A percentile compares a stretch with the other conserved stretches of the same genome.
phyloP scores from a whole-genome alignment of 2,888 invertebrate species.

The Ennomos erosarius region DNA sequence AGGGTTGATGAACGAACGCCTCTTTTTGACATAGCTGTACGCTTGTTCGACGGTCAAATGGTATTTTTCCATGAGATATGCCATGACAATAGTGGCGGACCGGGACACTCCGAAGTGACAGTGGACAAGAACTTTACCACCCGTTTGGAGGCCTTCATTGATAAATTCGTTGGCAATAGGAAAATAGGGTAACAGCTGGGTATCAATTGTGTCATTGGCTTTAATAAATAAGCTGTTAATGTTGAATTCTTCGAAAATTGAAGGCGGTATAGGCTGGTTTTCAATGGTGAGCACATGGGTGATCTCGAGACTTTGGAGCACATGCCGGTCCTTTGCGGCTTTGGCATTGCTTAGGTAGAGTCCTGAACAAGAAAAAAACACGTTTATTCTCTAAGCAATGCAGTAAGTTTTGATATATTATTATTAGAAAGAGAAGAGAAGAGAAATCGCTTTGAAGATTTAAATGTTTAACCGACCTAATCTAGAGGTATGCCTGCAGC shows the following conservation, averaged over 20 bases:
- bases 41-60: slow-evolving; percentile 94
- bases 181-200: slow-evolving; percentile 77
- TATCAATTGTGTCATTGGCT: slow-evolving; percentile 75
- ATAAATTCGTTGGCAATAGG: slow-evolving; percentile 80
- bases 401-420: no score
- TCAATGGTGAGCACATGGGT: slow-evolving; percentile 59
- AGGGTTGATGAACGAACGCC: slow-evolving; percentile 96
- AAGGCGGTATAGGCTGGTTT: slow-evolving; percentile 38
- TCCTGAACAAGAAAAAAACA: slow-evolving; percentile 36
- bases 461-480: no score
- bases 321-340: slow-evolving; percentile 49
- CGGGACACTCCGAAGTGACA: slow-evolving; percentile 98
- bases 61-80: slow-evolving; percentile 96
- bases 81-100: slow-evolving; percentile 97
- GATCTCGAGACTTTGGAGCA: slow-evolving; percentile 51
- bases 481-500: no score
- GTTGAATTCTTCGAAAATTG: not conserved
- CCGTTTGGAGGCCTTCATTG: slow-evolving; percentile 83
- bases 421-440: no score
- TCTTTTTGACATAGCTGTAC: slow-evolving; percentile 93
- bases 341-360: slow-evolving; percentile 56
- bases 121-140: slow-evolving; percentile 92
- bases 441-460: no score
- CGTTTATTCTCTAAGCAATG: slow-evolving; percentile 1
- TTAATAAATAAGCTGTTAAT: slow-evolving; percentile 75